These are phyloP conservation scores for Alviniconcha strummeri DNA, from an alignment of 2,888 invertebrate species.

Conservation along the genomic window DNA sequence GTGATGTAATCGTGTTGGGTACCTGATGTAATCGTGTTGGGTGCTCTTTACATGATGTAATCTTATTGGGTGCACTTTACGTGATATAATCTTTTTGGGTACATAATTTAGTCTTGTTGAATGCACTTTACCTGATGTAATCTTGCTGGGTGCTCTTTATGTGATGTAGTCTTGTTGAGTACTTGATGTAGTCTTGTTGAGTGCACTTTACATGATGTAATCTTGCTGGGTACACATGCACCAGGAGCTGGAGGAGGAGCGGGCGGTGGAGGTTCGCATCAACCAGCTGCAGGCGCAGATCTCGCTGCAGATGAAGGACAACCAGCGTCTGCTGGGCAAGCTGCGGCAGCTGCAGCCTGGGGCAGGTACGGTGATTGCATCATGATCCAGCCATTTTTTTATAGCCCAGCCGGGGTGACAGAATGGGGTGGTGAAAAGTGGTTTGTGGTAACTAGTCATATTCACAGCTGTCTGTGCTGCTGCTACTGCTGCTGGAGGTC, in stretches of 20 bases:
- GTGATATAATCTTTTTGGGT: background rate
- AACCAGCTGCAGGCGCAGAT: constrained; percentile 54
- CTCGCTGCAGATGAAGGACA: constrained; percentile 52
- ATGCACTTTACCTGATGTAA: background rate
- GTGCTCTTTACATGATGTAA: too few species aligned
- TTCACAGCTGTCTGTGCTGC: too few species aligned
- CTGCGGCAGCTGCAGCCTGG: constrained; percentile 51
- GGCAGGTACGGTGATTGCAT: background rate
- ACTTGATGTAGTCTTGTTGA: too few species aligned
- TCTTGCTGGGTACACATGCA: background rate
- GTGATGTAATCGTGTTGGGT: background rate
- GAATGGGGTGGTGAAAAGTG: too few species aligned
- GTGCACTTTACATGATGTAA: background rate
- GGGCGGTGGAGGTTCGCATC: constrained; percentile 46
- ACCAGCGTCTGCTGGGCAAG: constrained; percentile 52
- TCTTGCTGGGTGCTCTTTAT: too few species aligned
- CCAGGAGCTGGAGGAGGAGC: constrained; percentile 38
- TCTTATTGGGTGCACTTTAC: background rate
- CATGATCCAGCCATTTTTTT: too few species aligned
- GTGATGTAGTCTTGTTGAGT: too few species aligned
- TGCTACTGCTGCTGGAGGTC: background rate
- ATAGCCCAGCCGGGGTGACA: too few species aligned
- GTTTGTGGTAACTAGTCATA: background rate
- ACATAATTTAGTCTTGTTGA: too few species aligned
- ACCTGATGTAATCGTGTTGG: background rate